phyloP scores from a whole-genome alignment of 2,113 vertebrate species.

The Oreotrochilus melanogaster region DNA sequence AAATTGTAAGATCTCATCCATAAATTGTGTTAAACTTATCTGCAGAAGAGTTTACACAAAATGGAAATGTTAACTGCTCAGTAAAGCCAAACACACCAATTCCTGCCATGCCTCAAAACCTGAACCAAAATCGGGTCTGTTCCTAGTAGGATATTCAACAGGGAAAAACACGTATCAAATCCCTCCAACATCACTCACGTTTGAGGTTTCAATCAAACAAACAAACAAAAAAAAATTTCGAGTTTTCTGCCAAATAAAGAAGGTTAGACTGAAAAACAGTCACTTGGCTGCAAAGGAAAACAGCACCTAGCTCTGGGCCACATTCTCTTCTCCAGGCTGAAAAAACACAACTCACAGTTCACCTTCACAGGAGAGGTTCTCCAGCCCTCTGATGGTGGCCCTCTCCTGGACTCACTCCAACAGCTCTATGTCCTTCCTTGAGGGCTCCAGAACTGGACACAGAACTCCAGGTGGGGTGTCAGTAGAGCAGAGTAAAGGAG shows the following conservation, averaged over 20 bases:
- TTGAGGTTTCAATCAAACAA: neutral
- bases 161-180: neutral
- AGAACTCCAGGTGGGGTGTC: too few relatives aligned
- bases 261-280: neutral
- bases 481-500: too few relatives aligned
- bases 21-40: neutral
- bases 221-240: neutral
- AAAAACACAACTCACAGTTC: too few relatives aligned
- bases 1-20: neutral
- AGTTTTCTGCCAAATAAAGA: neutral
- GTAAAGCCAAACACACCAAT: neutral
- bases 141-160: neutral
- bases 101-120: neutral
- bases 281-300: neutral
- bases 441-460: too few relatives aligned
- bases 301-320: neutral
- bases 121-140: neutral
- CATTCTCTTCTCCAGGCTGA: too few relatives aligned
- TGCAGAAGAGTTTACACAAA: neutral
- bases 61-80: neutral
- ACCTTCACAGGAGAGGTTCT: too few relatives aligned
- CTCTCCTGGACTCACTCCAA: too few relatives aligned
- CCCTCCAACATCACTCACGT: neutral
- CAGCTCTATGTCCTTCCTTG: too few relatives aligned
- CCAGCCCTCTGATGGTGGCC: too few relatives aligned